A percentile compares a stretch with the other conserved stretches of the same genome.
These are phyloP conservation scores for Vireo griseus DNA, from an alignment of 2,797 vertebrate genomes.

Conservation along the genomic window DNA sequence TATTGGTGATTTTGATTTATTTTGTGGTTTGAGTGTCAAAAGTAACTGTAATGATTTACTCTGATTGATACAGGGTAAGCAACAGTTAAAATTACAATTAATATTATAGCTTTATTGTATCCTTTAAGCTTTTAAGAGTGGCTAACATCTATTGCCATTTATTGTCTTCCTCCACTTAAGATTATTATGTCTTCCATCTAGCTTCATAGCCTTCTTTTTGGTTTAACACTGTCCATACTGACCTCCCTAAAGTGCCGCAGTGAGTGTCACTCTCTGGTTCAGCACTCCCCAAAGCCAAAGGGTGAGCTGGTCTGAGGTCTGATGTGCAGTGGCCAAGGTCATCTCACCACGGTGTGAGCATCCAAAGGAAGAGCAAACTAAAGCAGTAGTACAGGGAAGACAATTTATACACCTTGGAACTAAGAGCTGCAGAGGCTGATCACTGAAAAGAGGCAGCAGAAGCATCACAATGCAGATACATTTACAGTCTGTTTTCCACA, in stretches of 20 bases:
- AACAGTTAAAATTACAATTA: constrained; percentile 57
- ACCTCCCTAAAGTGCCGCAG: background rate
- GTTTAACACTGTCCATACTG: background rate
- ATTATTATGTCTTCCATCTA: background rate
- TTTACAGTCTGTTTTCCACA: background rate
- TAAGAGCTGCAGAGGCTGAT: background rate
- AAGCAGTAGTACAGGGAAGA: background rate
- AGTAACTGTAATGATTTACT: constrained; percentile 39
- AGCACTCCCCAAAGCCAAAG: background rate
- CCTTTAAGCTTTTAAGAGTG: background rate
- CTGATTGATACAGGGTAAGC: constrained; percentile 32
- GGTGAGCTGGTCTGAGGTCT: background rate
- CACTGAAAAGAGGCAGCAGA: background rate
- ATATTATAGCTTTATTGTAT: constrained; percentile 19
- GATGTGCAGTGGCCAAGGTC: background rate
- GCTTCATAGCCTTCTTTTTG: background rate
- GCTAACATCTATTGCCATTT: constrained; percentile 1
- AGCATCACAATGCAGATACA: background rate
- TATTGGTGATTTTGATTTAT: constrained; percentile 34
- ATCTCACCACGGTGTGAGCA: background rate
- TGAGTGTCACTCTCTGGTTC: background rate
- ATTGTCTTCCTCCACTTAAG: constrained; percentile 6
- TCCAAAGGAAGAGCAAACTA: background rate
- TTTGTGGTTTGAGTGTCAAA: background rate
- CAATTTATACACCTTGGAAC: background rate